Evolutionary conservation across 2,888 invertebrate species (phyloP).

Genomic region (Diaphora mendica): DNA sequence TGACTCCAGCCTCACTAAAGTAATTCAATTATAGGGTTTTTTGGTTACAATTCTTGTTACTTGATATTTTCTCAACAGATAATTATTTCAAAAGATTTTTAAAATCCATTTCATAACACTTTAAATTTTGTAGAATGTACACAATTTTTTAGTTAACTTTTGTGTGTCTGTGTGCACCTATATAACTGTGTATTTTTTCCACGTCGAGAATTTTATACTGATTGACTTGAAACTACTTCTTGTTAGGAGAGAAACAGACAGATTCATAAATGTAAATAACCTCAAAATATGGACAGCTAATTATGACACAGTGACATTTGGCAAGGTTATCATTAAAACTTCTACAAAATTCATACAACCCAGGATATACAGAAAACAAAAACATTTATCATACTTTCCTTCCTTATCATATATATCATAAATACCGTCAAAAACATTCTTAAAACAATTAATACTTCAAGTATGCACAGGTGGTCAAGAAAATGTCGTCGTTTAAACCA

Average conservation of each 20-base stretch:
- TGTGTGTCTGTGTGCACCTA: too few species aligned
- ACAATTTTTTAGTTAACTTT: too few species aligned
- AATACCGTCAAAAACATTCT: not conserved
- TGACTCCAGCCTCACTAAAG: constrained; percentile 15
- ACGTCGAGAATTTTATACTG: too few species aligned
- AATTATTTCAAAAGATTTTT: not conserved
- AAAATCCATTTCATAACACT: too few species aligned
- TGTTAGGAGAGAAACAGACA: not conserved
- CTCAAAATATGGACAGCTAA: not conserved
- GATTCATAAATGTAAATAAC: not conserved
- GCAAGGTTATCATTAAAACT: not conserved
- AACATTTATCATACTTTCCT: not conserved
- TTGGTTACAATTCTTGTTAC: not conserved
- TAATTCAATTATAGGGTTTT: constrained; percentile 19
- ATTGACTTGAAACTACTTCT: not conserved
- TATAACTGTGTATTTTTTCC: too few species aligned
- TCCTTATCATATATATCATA: not conserved
- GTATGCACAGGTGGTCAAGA: constrained; percentile 39
- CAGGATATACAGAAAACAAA: not conserved
- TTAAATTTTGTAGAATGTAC: too few species aligned
- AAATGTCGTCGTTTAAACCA: constrained; percentile 30
- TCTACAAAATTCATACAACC: not conserved
- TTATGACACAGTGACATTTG: not conserved
- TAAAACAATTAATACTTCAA: constrained; percentile 4
- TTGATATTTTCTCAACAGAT: not conserved